These are phyloP conservation scores for Nysson spinosus DNA, from an alignment of 2,888 invertebrate genomes.

Conservation along the genomic window DNA sequence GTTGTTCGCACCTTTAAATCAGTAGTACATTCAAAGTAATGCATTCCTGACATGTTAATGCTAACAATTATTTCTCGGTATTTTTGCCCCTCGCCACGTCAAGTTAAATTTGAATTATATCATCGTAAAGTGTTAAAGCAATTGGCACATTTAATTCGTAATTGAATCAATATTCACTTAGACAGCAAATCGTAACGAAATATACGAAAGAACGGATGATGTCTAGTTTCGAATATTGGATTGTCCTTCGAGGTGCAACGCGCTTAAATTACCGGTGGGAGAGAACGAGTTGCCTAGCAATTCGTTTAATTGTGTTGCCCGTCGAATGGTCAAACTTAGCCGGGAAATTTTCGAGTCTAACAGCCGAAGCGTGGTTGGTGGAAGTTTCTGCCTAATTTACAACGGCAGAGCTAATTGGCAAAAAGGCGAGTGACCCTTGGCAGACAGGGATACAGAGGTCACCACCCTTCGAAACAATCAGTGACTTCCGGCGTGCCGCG, in stretches of 20 bases:
- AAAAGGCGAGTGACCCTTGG: slow-evolving; percentile 71
- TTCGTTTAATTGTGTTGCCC: neutral
- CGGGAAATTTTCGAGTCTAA: slow-evolving; percentile 3
- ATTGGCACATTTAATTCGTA: too few species aligned
- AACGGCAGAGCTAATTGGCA: slow-evolving; percentile 61
- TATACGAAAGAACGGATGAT: too few species aligned
- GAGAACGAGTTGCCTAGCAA: neutral
- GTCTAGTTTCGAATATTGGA: neutral
- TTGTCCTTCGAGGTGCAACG: neutral
- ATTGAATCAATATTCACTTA: too few species aligned
- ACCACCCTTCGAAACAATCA: slow-evolving; percentile 74
- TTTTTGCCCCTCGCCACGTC: too few species aligned
- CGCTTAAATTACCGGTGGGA: neutral
- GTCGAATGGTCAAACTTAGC: neutral
- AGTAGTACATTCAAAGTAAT: too few species aligned
- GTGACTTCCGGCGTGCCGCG: slow-evolving; percentile 72
- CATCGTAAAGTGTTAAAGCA: too few species aligned
- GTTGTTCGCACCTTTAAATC: too few species aligned
- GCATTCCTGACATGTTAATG: too few species aligned
- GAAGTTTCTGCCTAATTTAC: slow-evolving; percentile 23
- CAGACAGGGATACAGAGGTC: slow-evolving; percentile 67
- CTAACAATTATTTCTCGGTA: too few species aligned
- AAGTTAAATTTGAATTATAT: too few species aligned
- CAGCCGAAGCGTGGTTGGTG: neutral
- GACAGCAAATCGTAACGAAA: too few species aligned